phyloP scores from a whole-genome alignment of 2,797 vertebrate genomes.

The Ficedula albicollis region DNA sequence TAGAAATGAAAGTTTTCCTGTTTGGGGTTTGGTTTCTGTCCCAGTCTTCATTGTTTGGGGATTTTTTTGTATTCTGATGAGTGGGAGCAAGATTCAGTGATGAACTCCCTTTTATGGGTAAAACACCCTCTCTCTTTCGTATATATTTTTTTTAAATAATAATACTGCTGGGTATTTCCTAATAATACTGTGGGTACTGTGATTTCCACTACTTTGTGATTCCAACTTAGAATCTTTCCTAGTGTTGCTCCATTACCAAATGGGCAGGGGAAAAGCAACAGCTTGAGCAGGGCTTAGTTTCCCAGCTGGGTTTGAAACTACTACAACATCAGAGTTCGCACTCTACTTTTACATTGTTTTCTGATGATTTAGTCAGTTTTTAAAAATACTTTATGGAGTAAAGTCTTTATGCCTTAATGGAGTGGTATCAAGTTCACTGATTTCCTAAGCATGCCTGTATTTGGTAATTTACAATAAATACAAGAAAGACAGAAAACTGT shows the following conservation, averaged over 20 bases:
- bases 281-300: not conserved
- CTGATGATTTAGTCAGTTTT: not conserved
- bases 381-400: not conserved
- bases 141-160: not conserved
- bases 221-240: not conserved
- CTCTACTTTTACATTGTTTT: not conserved
- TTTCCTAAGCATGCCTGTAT: not conserved
- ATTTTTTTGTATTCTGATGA: not conserved
- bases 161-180: too few species aligned
- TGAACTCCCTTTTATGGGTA: not conserved
- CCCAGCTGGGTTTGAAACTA: not conserved
- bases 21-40: not conserved
- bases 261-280: not conserved
- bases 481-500: not conserved
- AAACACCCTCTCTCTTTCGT: not conserved
- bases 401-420: too few species aligned
- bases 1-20: not conserved
- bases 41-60: not conserved
- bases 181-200: not conserved
- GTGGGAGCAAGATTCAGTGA: rapidly evolving
- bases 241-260: not conserved
- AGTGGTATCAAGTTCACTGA: not conserved
- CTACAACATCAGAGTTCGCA: not conserved
- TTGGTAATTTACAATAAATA: not conserved
- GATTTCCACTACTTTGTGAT: not conserved